Evolutionary conservation across 2,797 vertebrate genomes (phyloP), one percentile per base, ranked within the genome.

Genomic region (Echiichthys vipera): DNA sequence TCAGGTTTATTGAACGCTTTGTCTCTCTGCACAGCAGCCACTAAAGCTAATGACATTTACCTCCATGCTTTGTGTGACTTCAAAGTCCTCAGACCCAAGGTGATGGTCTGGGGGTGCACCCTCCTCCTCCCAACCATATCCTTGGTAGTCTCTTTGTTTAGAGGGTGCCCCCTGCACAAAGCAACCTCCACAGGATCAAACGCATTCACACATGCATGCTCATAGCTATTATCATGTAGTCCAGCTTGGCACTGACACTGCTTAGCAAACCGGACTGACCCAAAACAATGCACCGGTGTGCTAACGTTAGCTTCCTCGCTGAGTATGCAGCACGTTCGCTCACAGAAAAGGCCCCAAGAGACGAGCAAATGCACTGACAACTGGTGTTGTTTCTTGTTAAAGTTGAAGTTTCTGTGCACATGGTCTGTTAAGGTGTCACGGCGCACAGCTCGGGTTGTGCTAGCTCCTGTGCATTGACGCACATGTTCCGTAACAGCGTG

Each of bases 401-500:
- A 5, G 2, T 8, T 1, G 1, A 29, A 2, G 2, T 15, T 5
- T 1, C 1, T 53, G 1, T 18, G 22, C 30, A 18, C 11, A 7
- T 7, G 24, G 1, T 47, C 15, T 55, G 2, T n/a, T 17, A 0
- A 20, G 15, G 22, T 37, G 3, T 30, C 7, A 30, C 15, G 24
- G 1, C 10, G 47, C 25, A 5, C 42, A 14, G 49, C n/a, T 43
- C 5, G 10, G 42, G 40, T 45, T 71, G 25, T 15, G 43, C 51
- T 40, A 40, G 37, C 25, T 61, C 42, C n/a, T n/a, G n/a, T n/a
- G 25, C 13, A 24, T 43, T 58, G 71, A 71, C 81, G 86, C 94
- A 94, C 94, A 91, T 94, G 93, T 89, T 89, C 80, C 4, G 67
- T 90, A 75, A 84, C 77, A 63, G 81, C 75, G n/a, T n/a, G n/a